A percentile compares a stretch with the other conserved stretches of the same genome.
Conservation (phyloP, 2,888 invertebrate genomes). For the Xestia rhomboidea region DNA sequence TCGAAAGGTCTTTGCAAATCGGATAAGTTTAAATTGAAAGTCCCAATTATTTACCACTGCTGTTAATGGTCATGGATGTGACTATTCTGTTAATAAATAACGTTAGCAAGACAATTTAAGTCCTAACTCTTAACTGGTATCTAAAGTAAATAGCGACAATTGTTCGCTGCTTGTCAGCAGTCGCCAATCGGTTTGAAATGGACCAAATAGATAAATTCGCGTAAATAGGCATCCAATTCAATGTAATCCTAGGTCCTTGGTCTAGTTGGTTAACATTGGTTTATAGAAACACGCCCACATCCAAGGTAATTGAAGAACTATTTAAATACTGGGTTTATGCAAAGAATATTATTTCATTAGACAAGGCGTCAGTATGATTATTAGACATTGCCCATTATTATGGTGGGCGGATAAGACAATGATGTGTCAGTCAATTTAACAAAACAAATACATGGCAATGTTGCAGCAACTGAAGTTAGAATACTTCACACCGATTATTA, state of each 20-base stretch:
- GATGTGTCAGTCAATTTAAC: constrained; percentile 18
- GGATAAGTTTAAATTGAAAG: constrained; percentile 20
- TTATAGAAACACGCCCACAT: constrained; percentile 36
- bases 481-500: constrained; percentile 35
- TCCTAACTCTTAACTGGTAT: constrained; percentile 14
- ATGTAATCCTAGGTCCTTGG: constrained; percentile 36
- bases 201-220: constrained; percentile 42
- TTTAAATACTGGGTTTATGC: constrained; percentile 27
- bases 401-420: constrained; percentile 43
- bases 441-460: constrained; percentile 18
- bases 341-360: constrained; percentile 28
- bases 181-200: constrained; percentile 30
- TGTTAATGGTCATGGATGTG: not conserved
- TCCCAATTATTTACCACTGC: not conserved
- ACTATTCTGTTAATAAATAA: constrained; percentile 8
- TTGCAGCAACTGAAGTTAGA: constrained; percentile 18
- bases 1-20: constrained; percentile 11
- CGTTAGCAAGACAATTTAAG: constrained; percentile 9
- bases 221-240: constrained; percentile 21
- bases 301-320: not conserved
- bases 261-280: constrained; percentile 21
- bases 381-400: constrained; percentile 11
- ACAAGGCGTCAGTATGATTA: constrained; percentile 10
- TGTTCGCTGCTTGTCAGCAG: constrained; percentile 34
- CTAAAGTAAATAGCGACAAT: constrained; percentile 33